Evolutionary conservation across 2,113 vertebrate genomes (phyloP).

Genomic region (Motacilla tschutschensis): DNA sequence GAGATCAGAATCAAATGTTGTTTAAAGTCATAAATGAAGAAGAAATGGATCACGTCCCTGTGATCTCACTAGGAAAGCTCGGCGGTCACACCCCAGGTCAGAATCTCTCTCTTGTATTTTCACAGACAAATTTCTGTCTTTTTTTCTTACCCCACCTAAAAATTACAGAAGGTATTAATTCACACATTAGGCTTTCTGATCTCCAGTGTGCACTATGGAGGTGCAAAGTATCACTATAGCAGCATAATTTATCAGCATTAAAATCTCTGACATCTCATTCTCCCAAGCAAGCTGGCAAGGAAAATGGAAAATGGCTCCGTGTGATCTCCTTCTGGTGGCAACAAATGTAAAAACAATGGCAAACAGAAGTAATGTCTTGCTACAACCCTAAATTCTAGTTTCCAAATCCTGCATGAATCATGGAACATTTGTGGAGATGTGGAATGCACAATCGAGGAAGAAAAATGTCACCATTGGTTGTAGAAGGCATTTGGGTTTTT

Average conservation of each 20-base stretch:
- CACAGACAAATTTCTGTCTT: not conserved
- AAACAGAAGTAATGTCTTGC: conserved; percentile 9
- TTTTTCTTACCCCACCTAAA: not conserved
- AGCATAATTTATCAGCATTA: conserved; percentile 32
- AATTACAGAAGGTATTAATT: conserved; percentile 22
- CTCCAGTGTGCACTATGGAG: not conserved
- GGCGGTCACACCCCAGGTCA: conserved; percentile 1
- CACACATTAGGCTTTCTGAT: conserved; percentile 26
- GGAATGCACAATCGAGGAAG: not conserved
- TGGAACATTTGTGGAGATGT: not conserved
- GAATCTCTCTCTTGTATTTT: not conserved
- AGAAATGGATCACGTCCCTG: conserved; percentile 6
- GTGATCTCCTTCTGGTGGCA: conserved; percentile 24
- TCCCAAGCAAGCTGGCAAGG: conserved; percentile 25
- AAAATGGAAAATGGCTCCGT: not conserved
- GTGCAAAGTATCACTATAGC: conserved; percentile 36
- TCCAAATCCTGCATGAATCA: not conserved
- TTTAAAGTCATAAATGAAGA: conserved; percentile 36
- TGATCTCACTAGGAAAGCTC: conserved; percentile 33
- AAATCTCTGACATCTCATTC: conserved; percentile 36
- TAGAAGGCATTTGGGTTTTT: not conserved
- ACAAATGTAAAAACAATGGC: conserved; percentile 23
- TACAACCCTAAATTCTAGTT: conserved; percentile 1
- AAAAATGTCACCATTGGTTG: not conserved
- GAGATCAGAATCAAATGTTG: conserved; percentile 35